Percentiles rank a stretch among this genome's conserved stretches.
Conservation (phyloP, 2,113 vertebrate genomes). For the Mustela lutreola region DNA sequence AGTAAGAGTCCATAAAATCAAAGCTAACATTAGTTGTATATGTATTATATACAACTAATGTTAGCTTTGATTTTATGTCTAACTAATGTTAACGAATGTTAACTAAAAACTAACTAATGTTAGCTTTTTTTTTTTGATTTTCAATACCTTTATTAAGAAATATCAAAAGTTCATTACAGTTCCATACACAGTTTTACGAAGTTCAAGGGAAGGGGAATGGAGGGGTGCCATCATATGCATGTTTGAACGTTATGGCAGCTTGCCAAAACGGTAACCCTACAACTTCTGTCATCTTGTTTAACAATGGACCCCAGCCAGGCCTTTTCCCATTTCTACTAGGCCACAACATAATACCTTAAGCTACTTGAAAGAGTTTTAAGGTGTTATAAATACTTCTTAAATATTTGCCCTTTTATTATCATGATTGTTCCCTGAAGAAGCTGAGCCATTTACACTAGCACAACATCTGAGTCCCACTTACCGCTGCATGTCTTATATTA, state of each 20-base stretch:
- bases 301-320: background rate
- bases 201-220: constrained; percentile 78
- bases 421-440: constrained; percentile 40
- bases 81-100: too few relatives aligned
- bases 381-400: background rate
- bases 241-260: constrained; percentile 31
- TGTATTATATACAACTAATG: background rate
- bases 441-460: background rate
- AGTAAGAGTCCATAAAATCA: background rate
- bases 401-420: constrained; percentile 25
- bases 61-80: too few relatives aligned
- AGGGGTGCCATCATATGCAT: constrained; percentile 55
- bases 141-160: constrained; percentile 89
- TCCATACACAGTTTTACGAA: constrained; percentile 87
- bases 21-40: background rate
- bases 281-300: constrained; percentile 42
- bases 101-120: too few relatives aligned
- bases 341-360: background rate
- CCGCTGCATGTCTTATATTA: background rate
- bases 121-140: constrained; percentile 30
- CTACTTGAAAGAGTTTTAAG: background rate
- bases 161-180: constrained; percentile 86
- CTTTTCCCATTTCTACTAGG: background rate
- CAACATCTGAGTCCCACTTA: background rate
- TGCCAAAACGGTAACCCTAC: constrained; percentile 12